Base-by-base conservation (phyloP, 2,888 invertebrate genomes). In the Drosophila demipolita region DNA sequence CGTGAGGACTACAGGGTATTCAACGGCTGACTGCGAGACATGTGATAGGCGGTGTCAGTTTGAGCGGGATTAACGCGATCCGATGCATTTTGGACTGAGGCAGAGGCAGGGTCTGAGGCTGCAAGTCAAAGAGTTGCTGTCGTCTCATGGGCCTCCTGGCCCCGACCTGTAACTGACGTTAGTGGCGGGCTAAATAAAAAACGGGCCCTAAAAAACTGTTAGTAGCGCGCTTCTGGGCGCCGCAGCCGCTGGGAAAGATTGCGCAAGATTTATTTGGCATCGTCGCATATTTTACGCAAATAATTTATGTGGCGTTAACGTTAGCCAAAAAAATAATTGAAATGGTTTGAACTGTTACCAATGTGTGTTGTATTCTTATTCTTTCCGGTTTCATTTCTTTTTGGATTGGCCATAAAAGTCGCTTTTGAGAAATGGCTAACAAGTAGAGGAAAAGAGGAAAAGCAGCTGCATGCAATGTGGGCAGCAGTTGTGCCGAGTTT, bases 261-360 rank as follows among this genome's bases (percentile, higher is more conserved):
- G 89, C 72, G 81, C 82, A 91, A 92, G 91, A 91, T 91, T 91
- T 92, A 91, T 92, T 89, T 83, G 75, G 73, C 83, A 80, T 79
- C 75, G 79, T 71, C 83, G 87, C 86, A 87, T 90, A 90, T 90
- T 90, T 91, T 90, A 85, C 85, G 90, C 90, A 83, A 91, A 92
- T 92, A 92, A 91, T 91, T 91, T 92, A 92, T 90, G 89, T 75
- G 84, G 69, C 89, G 80, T 80, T 77, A 71, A 65, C 45, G 75
- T 61, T 73, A 48, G 70, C 68, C 64, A 84, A 62, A 62, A 78
- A 83, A 90, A 90, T 87, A 87, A 87, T 87, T 90, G 84, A 89
- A 89, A 73, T 68, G 55, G 50, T 35, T 57, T n/a, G 40, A 59
- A 76, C 65, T 78, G 63, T 48, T 58, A 48, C 61, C 67, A 50